phyloP scores from a whole-genome alignment of 2,797 vertebrate species.

The Enteromius argenteus region DNA sequence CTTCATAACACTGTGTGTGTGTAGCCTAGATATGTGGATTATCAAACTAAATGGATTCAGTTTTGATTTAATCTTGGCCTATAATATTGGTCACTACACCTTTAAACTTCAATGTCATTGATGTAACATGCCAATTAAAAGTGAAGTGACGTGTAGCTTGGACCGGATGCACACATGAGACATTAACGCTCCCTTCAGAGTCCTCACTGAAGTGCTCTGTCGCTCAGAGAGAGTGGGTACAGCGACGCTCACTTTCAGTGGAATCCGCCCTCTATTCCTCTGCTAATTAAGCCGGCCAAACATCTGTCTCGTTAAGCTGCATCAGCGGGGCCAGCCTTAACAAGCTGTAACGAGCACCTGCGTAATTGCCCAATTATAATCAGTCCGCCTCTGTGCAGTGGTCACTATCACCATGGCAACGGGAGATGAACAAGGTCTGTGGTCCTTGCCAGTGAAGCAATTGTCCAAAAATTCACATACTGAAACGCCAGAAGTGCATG shows the following conservation, averaged over 20 bases:
- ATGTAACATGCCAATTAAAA: not conserved
- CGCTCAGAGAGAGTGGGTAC: not conserved
- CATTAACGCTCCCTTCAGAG: not conserved
- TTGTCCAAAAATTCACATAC: not conserved
- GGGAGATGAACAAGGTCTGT: not conserved
- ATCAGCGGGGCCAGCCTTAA: conserved; percentile 48
- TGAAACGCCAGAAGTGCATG: not conserved
- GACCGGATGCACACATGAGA: not conserved
- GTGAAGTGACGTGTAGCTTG: not conserved
- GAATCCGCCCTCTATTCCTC: conserved; percentile 9
- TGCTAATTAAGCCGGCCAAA: conserved; percentile 45
- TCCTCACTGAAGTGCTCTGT: not conserved
- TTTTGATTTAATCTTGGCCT: not conserved
- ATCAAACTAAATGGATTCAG: not conserved
- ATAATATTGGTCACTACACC: not conserved
- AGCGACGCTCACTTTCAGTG: not conserved
- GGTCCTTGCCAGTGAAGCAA: not conserved
- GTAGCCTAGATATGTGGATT: not conserved
- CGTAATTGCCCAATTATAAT: conserved; percentile 64
- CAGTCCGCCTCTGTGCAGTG: conserved; percentile 34
- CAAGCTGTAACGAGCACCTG: conserved; percentile 55
- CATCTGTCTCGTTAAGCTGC: conserved; percentile 52
- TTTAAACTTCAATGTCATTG: not conserved
- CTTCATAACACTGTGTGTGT: too few species aligned
- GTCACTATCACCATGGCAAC: conserved; percentile 22